These are phyloP conservation scores for Austrolebias charrua DNA, from an alignment of 2,797 vertebrate species.

Conservation along the genomic window DNA sequence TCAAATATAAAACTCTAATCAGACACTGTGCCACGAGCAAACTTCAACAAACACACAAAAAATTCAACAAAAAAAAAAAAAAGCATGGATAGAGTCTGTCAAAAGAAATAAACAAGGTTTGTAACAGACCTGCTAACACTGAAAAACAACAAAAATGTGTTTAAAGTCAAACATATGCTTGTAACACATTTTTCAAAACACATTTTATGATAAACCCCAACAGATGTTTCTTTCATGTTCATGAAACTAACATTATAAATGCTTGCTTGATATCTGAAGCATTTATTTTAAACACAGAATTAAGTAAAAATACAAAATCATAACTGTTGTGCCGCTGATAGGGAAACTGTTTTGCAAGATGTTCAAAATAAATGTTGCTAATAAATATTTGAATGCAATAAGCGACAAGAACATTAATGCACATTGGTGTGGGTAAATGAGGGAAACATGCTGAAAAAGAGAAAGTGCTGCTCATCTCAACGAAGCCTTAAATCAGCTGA, in stretches of 20 bases:
- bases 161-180: neutral
- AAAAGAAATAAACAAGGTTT: slow-evolving; percentile 71
- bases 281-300: too few relatives aligned
- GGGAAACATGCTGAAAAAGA: neutral
- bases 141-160: slow-evolving; percentile 27
- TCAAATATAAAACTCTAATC: slow-evolving; percentile 54
- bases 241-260: neutral
- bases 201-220: too few relatives aligned
- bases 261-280: too few relatives aligned
- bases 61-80: neutral
- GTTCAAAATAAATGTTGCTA: neutral
- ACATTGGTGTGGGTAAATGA: neutral
- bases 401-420: neutral
- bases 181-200: neutral
- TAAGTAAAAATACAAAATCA: neutral
- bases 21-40: slow-evolving; percentile 35
- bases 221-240: neutral
- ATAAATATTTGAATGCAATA: neutral
- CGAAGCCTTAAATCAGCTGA: neutral
- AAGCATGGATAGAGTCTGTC: slow-evolving; percentile 65
- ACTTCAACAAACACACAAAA: slow-evolving; percentile 35
- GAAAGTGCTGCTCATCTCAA: neutral
- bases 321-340: neutral
- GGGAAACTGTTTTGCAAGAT: neutral
- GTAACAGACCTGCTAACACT: slow-evolving; percentile 59